A percentile compares a stretch with the other conserved stretches of the same genome.
Evolutionary conservation across 2,797 vertebrate species (phyloP).

Genomic region (Gephyroberyx darwinii): DNA sequence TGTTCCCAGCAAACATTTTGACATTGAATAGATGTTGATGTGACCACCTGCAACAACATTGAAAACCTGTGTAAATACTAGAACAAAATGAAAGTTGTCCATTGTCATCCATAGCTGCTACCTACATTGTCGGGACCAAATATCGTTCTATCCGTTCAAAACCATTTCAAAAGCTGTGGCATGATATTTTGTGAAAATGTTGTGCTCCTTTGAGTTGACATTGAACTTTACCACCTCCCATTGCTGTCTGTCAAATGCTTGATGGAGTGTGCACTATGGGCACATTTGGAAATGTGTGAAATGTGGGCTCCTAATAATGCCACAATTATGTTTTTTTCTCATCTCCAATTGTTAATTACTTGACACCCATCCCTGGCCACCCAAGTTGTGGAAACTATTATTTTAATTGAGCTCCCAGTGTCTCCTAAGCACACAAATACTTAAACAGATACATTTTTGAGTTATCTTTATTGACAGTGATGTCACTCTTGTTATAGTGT

Average conservation of each 20-base stretch:
- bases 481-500: conserved; percentile 13
- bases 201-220: not conserved
- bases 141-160: too few relatives aligned
- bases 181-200: not conserved
- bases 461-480: conserved; percentile 35
- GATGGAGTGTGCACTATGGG: conserved; percentile 3
- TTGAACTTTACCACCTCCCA: not conserved
- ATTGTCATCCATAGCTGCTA: too few relatives aligned
- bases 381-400: conserved; percentile 21
- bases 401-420: conserved; percentile 38
- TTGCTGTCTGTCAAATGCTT: not conserved
- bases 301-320: not conserved
- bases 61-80: not conserved
- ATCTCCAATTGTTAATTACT: conserved; percentile 20
- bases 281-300: conserved; percentile 10
- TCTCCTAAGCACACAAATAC: conserved; percentile 19
- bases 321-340: conserved; percentile 3
- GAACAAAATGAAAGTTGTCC: too few relatives aligned
- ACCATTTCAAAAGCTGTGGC: too few relatives aligned
- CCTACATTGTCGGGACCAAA: too few relatives aligned
- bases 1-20: conserved; percentile 6
- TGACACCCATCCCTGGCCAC: conserved; percentile 21
- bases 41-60: not conserved
- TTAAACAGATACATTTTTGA: conserved; percentile 36
- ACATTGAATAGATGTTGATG: conserved; percentile 2